phyloP scores from a whole-genome alignment of 1,140 invertebrate genomes.

The Colletes latitarsis region DNA sequence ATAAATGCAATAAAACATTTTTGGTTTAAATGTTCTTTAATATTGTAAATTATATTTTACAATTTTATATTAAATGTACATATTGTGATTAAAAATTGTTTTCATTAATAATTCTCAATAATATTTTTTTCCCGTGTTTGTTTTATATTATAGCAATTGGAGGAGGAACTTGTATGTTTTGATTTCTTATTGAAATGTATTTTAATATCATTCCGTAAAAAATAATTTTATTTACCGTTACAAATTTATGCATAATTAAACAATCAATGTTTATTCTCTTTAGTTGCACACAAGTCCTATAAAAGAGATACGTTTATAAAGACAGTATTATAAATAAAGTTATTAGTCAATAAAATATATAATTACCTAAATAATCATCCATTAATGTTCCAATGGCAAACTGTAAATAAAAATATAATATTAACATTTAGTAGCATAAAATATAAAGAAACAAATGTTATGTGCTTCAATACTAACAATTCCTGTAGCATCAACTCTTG shows the following conservation, averaged over 20 bases:
- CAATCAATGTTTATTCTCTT: constrained; percentile 4
- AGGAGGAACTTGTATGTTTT: too few relatives aligned
- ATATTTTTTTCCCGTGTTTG: too few relatives aligned
- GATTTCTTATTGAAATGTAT: too few relatives aligned
- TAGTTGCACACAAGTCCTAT: constrained; percentile 66
- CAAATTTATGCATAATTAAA: background rate
- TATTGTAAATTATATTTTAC: background rate
- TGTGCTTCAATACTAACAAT: constrained; percentile 86
- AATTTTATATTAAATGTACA: too few relatives aligned
- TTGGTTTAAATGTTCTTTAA: background rate
- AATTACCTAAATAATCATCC: constrained; percentile 95
- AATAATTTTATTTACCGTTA: constrained; percentile 4
- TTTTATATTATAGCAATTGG: too few relatives aligned
- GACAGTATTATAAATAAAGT: background rate
- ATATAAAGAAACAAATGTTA: constrained; percentile 31
- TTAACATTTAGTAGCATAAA: constrained; percentile 40
- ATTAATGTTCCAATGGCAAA: constrained; percentile 99
- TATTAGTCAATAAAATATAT: constrained; percentile 19
- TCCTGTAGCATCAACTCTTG: constrained; percentile 96
- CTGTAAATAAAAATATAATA: constrained; percentile 83
- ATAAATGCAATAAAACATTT: background rate
- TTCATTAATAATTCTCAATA: too few relatives aligned
- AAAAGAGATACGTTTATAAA: constrained; percentile 34
- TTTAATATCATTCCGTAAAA: background rate
- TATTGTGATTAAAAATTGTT: too few relatives aligned